These are phyloP conservation scores for Sciurus niger DNA, from an alignment of 2,113 vertebrate species.

Conservation along the genomic window DNA sequence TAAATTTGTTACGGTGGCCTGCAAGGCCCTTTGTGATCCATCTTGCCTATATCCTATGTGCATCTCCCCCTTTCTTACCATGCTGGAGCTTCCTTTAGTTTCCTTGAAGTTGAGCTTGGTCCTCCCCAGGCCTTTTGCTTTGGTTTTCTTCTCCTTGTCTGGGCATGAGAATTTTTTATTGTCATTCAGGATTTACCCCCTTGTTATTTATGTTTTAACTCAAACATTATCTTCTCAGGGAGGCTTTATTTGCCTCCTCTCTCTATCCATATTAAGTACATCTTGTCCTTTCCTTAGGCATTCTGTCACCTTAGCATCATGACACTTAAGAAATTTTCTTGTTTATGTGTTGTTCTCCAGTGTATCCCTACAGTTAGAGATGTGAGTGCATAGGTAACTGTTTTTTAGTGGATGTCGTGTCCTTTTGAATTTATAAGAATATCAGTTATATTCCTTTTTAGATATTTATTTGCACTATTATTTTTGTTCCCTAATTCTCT, in stretches of 20 bases:
- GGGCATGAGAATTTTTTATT: not conserved
- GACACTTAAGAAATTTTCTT: slow-evolving; percentile 25
- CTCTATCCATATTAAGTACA: not conserved
- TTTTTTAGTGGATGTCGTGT: not conserved
- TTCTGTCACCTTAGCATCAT: not conserved
- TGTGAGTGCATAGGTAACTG: not conserved
- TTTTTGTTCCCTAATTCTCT: not conserved
- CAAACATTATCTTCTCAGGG: not conserved
- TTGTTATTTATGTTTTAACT: not conserved
- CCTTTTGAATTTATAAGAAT: not conserved
- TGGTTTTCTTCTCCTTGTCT: not conserved
- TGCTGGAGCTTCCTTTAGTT: not conserved
- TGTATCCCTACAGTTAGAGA: not conserved
- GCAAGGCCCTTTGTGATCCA: not conserved
- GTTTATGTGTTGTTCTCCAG: not conserved
- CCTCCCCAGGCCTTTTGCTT: not conserved
- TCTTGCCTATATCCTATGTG: not conserved
- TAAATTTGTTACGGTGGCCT: not conserved
- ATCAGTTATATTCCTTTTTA: slow-evolving; percentile 2
- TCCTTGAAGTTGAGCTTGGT: not conserved
- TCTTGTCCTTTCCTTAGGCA: not conserved
- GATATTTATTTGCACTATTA: not conserved
- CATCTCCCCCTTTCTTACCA: not conserved
- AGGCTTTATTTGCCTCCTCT: not conserved
- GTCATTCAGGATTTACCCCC: not conserved